Percentiles rank a stretch among this genome's conserved stretches.
phyloP scores from a whole-genome alignment of 2,888 invertebrate species.

The Cosmorhoe ocellata region DNA sequence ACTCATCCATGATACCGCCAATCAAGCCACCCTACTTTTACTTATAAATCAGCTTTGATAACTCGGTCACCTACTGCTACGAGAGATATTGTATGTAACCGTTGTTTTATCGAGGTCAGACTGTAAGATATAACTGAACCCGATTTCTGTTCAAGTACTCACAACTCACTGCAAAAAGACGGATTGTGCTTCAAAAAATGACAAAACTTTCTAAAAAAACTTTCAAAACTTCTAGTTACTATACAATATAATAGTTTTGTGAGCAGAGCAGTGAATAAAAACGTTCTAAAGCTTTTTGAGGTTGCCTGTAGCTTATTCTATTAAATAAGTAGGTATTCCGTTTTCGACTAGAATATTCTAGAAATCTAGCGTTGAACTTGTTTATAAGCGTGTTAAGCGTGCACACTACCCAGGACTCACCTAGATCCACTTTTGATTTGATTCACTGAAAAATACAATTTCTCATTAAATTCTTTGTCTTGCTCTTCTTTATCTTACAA shows the following conservation, averaged over 20 bases:
- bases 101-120: too few species aligned
- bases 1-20: slow-evolving; percentile 12
- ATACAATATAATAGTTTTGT: too few species aligned
- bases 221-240: too few species aligned
- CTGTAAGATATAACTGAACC: too few species aligned
- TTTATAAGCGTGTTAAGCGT: slow-evolving; percentile 49
- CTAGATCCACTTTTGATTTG: slow-evolving; percentile 73
- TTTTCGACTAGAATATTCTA: neutral
- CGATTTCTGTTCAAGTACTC: too few species aligned
- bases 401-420: slow-evolving; percentile 65
- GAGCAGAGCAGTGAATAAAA: neutral
- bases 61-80: slow-evolving; percentile 20
- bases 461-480: slow-evolving; percentile 35
- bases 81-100: too few species aligned
- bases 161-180: too few species aligned
- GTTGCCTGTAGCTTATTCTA: neutral
- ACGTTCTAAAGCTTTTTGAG: neutral
- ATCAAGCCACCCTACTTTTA: slow-evolving; percentile 24
- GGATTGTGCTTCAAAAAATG: too few species aligned
- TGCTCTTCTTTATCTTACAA: neutral
- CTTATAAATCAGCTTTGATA: slow-evolving; percentile 15
- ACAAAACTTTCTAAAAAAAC: too few species aligned
- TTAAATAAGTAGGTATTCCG: too few species aligned
- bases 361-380: slow-evolving; percentile 13
- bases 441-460: slow-evolving; percentile 75